Base-by-base conservation (phyloP, 2,113 vertebrate species). In the Xiphophorus couchianus region DNA sequence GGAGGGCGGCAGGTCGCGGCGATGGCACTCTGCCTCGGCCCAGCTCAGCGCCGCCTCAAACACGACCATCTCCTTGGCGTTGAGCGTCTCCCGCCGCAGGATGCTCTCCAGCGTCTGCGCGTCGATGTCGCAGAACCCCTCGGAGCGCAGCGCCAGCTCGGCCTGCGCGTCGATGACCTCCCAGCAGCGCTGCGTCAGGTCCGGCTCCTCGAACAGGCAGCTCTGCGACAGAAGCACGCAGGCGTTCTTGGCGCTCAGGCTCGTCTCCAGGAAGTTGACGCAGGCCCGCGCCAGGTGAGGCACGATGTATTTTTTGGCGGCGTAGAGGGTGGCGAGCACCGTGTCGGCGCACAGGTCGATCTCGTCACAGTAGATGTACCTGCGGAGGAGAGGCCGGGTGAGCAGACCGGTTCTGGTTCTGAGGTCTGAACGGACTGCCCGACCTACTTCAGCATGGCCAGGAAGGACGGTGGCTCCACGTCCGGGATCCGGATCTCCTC, bases 401-500 rank as follows among this genome's bases (percentile, higher is more conserved):
- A 19, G 25, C 25, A 65, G 6, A 2, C 51, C 25, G 51, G 51
- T 58, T 10, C 19, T 9, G 37, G 1, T 27, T 28, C 27, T 1
- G 39, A 14, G 12, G 27, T 44, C 37, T 37, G 14, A 15, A 27
- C 25, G 3, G 33, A n/a, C 29, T 72, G 11, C 2, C 1, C 0
- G 66, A 91, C 96, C 73, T 96, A 99, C 98, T 98, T 99, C 88
- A 99, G 90, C 98, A 99, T 97, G 80, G 98, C 96, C 0, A 99
- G 95, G 84, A 99, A 99, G 70, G 98, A 97, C 39, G 96, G 95
- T 30, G 98, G 97, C 84, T 99, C 98, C 86, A 99, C 97, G 86
- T 99, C 98, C 76, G 98, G 98, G 89, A 99, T 99, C 82, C 97
- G 96, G 93, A 99, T 99, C 93, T 99, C 97, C 67, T 98, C 98